Base-by-base conservation (phyloP, 2,888 invertebrate species). In the Leptopilina drosophilae region DNA sequence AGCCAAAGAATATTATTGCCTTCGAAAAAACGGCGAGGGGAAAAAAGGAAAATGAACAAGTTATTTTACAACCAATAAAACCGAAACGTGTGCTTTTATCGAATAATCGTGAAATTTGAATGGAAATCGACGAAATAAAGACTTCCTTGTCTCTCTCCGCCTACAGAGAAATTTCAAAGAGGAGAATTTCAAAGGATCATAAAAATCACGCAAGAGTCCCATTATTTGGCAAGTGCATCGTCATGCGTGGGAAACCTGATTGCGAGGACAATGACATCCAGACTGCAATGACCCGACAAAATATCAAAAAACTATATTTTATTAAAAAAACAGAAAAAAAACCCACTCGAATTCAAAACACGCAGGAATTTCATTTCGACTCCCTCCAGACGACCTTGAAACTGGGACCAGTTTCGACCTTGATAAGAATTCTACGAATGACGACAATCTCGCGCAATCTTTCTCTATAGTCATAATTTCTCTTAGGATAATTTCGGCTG, bases 211-310 rank as follows among this genome's bases (percentile, higher is more conserved):
- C 69, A 69, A 69, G 26, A 69, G 26, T 62, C 69, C 69, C 53
- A 69, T 53, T 69, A 69, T 69, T 69, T 69, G 69, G 53, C 69
- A 69, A 49, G 69, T 69, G 69, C 69, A 69, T 49, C 69, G 69
- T 69, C 69, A 69, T 69, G 49, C 53, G 69, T 69, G 69, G 69
- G 69, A 69, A 53, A 49, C 49, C 49, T 49, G 49, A 49, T 49
- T 49, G 42, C n/a, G 66, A 42, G 66, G 42, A 66, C 65, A 66
- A 66, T 66, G 65, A 66, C 42, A 42, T 15, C 67, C 12, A 49
- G n/a, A 49, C 8, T 42, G 46, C 69, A 69, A 69, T 69, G 69
- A 69, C 69, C 69, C 49, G 6, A 20, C 69, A 69, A 53, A 69
- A 49, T 14, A 14, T 67, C 9, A 4, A 49, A 46, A 46, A 67